These are phyloP conservation scores for Aspidapion aeneum DNA, from an alignment of 2,888 invertebrate species.

Conservation along the genomic window DNA sequence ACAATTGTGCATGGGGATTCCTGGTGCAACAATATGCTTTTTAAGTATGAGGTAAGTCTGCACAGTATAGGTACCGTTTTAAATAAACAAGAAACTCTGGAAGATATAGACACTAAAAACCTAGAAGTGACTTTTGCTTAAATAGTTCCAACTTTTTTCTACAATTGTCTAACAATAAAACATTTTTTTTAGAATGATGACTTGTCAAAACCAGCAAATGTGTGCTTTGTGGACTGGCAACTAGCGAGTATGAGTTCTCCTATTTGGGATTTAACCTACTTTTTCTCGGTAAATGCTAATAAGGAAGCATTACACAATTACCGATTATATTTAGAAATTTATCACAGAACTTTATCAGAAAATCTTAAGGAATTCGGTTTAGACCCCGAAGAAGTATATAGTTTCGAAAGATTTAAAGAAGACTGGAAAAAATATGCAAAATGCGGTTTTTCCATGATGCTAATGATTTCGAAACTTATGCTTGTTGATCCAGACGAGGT, in stretches of 20 bases:
- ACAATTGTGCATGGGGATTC: slow-evolving; percentile 34
- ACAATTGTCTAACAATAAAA: slow-evolving; percentile 1
- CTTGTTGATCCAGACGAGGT: too few relatives aligned
- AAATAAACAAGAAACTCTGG: too few relatives aligned
- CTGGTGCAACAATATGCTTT: slow-evolving; percentile 37
- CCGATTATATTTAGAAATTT: slow-evolving; percentile 28
- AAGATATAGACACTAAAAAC: too few relatives aligned
- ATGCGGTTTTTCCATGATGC: slow-evolving; percentile 16
- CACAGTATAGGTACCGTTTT: too few relatives aligned
- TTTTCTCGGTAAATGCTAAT: slow-evolving; percentile 28
- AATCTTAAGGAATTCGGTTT: slow-evolving; percentile 29
- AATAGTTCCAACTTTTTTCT: too few relatives aligned
- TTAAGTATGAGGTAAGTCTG: slow-evolving; percentile 26
- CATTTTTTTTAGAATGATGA: slow-evolving; percentile 17
- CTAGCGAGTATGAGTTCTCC: slow-evolving; percentile 30
- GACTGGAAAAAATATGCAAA: slow-evolving; percentile 12
- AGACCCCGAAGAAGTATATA: slow-evolving; percentile 29
- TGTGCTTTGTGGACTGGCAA: slow-evolving; percentile 36
- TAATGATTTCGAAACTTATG: too few relatives aligned
- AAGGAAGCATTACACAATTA: slow-evolving; percentile 26
- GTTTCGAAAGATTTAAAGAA: slow-evolving; percentile 9
- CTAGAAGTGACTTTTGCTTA: too few relatives aligned
- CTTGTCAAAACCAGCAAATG: slow-evolving; percentile 25
- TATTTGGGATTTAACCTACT: slow-evolving; percentile 31
- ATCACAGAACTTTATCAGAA: slow-evolving; percentile 28